These are phyloP conservation scores for Umimayanthus kanabou DNA, from an alignment of 92 coral and sea anemone species.

Conservation along the genomic window DNA sequence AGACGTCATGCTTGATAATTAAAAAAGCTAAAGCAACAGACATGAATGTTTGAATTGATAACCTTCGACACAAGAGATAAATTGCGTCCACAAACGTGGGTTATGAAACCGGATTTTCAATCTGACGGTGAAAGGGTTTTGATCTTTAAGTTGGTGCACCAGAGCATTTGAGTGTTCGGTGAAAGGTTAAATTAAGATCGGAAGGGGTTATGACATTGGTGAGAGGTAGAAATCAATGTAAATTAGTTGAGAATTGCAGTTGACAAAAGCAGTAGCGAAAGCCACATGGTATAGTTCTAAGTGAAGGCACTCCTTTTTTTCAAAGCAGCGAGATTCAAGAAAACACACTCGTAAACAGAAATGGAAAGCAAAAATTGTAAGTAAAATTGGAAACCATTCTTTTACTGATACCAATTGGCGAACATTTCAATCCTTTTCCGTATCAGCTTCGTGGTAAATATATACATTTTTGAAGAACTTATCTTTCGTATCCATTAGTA, in stretches of 20 bases:
- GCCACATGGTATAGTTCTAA: not conserved
- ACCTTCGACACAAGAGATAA: not conserved
- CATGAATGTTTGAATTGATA: no score
- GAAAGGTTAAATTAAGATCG: not conserved
- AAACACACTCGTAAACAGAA: not conserved
- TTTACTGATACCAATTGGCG: no score
- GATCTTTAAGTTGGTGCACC: not conserved
- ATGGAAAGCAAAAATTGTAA: not conserved
- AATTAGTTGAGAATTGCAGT: not conserved
- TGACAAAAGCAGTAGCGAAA: not conserved
- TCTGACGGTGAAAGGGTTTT: not conserved
- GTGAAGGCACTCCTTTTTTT: not conserved
- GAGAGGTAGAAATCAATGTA: not conserved
- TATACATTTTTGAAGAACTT: not conserved
- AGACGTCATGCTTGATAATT: not conserved
- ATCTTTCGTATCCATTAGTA: no score
- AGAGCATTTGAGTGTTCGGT: not conserved
- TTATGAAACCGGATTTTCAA: not conserved
- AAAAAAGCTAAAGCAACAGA: not conserved
- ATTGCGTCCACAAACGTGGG: not conserved
- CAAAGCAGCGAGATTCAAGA: not conserved
- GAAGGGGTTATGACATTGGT: slow-evolving; percentile 2
- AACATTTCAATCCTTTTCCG: no score
- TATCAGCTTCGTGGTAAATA: no score
- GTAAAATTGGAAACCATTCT: not conserved